A percentile compares a stretch with the other conserved stretches of the same genome.
Evolutionary conservation across 2,888 invertebrate genomes (phyloP).

Genomic region (Branchipolynoe longqiensis): DNA sequence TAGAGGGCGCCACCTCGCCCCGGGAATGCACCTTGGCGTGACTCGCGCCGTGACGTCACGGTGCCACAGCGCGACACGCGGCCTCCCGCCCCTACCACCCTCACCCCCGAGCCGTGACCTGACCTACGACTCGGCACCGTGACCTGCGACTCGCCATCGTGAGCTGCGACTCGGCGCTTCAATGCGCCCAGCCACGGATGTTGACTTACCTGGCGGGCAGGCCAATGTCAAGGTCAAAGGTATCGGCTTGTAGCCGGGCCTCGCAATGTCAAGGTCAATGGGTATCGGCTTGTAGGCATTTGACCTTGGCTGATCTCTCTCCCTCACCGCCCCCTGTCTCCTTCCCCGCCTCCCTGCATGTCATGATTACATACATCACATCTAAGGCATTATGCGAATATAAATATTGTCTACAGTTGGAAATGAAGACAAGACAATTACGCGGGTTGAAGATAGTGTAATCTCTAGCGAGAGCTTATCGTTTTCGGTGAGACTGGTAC

Average conservation of each 20-base stretch:
- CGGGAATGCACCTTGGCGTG: constrained; percentile 9
- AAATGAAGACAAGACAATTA: too few relatives aligned
- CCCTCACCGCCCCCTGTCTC: too few relatives aligned
- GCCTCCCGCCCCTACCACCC: too few relatives aligned
- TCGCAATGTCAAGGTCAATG: not conserved
- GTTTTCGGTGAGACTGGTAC: too few relatives aligned
- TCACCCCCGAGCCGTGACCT: too few relatives aligned
- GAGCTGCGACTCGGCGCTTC: not conserved
- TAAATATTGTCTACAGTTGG: too few relatives aligned
- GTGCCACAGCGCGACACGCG: too few relatives aligned
- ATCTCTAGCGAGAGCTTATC: too few relatives aligned
- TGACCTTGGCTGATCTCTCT: constrained; percentile 21
- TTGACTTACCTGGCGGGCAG: constrained; percentile 12
- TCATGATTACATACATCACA: too few relatives aligned
- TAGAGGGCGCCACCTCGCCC: not conserved
- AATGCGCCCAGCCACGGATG: not conserved
- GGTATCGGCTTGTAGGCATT: constrained; percentile 8
- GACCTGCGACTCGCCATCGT: not conserved
- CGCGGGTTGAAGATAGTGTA: too few relatives aligned
- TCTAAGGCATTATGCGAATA: too few relatives aligned
- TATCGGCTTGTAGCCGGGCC: constrained; percentile 1
- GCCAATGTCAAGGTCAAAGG: constrained; percentile 2
- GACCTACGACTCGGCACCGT: not conserved
- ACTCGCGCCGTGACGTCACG: not conserved
- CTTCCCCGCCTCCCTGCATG: too few relatives aligned